Base-by-base conservation (phyloP, 2,797 vertebrate genomes). In the Onychomys leucogaster region DNA sequence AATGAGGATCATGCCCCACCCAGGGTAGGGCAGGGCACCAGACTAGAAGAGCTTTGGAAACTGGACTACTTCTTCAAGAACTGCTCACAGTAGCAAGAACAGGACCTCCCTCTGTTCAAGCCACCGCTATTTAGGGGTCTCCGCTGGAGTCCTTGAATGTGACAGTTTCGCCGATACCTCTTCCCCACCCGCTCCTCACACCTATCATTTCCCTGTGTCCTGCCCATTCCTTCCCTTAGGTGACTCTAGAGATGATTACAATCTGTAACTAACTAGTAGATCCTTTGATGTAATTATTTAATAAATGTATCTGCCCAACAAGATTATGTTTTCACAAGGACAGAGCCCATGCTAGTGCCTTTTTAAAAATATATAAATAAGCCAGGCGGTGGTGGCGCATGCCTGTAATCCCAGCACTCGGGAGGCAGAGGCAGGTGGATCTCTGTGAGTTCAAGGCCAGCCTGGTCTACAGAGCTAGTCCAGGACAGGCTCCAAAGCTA, bases 251-350 rank as follows among this genome's bases (percentile, higher is more conserved):
- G 46, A 59, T 85, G 78, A 76, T 9, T 7, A 13, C 14, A 46
- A 81, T 71, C 73, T 78, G 13, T 92, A 88, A 88, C 49, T 73
- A 88, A 88, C 49, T 73, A 11, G 32, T 69, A 80, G 78, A 69
- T 57, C 23, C 55, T 49, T 82, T 34, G 55, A 21, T 59, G 34
- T 80, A 84, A 69, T 90, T 71, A 63, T 81, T 55, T 87, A 57
- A 59, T 89, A 82, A 89, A 75, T n/a, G 89, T 55, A 67, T 63
- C 82, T 88, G 49, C 9, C 89, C 52, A n/a, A 49, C 14, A 82
- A 92, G 69, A 95, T 41, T 61, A 71, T 61, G 34, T 46, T 78
- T 75, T 92, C 85, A 94, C 19, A 80, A 52, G 57, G 17, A 41
- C 25, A 92, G 25, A 87, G n/a, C 41, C 71, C 57, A n/a, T 29